phyloP scores from a whole-genome alignment of 2,797 vertebrate species.

The Rhinophrynus dorsalis region DNA sequence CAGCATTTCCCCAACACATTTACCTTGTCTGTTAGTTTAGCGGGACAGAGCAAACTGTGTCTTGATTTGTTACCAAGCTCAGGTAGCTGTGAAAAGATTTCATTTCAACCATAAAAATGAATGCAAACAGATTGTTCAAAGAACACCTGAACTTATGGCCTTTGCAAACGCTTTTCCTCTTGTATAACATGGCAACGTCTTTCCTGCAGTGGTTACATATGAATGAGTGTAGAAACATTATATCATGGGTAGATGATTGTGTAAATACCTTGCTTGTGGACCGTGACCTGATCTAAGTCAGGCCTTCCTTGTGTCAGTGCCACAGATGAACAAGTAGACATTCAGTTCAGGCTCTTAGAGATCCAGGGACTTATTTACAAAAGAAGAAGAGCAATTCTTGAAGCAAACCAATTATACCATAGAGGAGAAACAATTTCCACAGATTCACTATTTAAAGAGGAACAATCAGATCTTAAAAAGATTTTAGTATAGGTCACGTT shows the following conservation, averaged over 20 bases:
- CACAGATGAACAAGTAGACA: no score
- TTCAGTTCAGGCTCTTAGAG: no score
- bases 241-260: conserved; percentile 1
- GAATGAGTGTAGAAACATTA: conserved; percentile 4
- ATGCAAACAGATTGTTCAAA: conserved; percentile 25
- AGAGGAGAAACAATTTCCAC: no score
- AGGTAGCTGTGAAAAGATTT: conserved; percentile 11
- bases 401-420: no score
- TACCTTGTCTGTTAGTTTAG: neutral
- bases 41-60: conserved; percentile 1
- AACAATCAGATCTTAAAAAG: no score
- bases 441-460: no score
- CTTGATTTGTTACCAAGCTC: conserved; percentile 7
- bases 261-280: neutral
- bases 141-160: conserved; percentile 6
- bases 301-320: neutral
- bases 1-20: neutral
- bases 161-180: conserved; percentile 9
- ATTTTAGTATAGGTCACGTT: no score
- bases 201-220: conserved; percentile 10
- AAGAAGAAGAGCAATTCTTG: no score
- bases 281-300: neutral
- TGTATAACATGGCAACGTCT: conserved; percentile 19
- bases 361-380: no score
- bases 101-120: conserved; percentile 26